These are phyloP conservation scores for Eutolmus rufibarbis DNA, from an alignment of 2,888 invertebrate genomes.

Conservation along the genomic window DNA sequence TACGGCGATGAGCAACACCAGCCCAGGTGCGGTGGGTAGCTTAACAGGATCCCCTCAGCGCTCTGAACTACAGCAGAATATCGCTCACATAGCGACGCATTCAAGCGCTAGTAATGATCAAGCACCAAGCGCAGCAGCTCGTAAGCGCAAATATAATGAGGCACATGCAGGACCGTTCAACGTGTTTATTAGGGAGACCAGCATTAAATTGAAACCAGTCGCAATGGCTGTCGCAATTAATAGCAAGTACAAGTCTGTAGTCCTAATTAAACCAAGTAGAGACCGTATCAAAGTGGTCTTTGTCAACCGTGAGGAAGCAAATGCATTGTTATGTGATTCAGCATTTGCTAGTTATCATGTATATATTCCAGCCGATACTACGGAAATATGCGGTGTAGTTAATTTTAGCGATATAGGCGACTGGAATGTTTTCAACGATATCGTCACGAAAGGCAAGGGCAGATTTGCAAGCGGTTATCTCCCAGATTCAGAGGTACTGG, in stretches of 20 bases:
- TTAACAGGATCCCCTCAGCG: no score
- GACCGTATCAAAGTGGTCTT: not conserved
- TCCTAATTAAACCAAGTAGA: not conserved
- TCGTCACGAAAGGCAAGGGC: not conserved
- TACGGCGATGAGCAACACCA: no score
- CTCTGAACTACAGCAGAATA: no score
- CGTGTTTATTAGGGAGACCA: no score
- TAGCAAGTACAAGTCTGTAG: not conserved
- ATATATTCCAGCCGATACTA: not conserved
- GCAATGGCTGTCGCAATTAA: not conserved
- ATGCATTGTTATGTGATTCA: not conserved
- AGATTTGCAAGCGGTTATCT: not conserved
- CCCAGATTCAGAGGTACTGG: not conserved
- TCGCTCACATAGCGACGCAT: no score
- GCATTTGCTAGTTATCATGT: not conserved
- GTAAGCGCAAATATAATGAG: no score
- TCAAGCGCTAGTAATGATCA: no score
- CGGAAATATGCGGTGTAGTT: not conserved
- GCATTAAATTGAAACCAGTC: not conserved
- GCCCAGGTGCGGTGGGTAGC: no score
- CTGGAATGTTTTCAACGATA: not conserved
- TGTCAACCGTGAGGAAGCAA: not conserved
- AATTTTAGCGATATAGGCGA: not conserved
- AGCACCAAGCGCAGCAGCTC: no score
- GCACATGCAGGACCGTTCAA: no score